Evolutionary conservation across 92 coral and sea anemone genomes (phyloP).

Genomic region (Phenganax stokvisi): DNA sequence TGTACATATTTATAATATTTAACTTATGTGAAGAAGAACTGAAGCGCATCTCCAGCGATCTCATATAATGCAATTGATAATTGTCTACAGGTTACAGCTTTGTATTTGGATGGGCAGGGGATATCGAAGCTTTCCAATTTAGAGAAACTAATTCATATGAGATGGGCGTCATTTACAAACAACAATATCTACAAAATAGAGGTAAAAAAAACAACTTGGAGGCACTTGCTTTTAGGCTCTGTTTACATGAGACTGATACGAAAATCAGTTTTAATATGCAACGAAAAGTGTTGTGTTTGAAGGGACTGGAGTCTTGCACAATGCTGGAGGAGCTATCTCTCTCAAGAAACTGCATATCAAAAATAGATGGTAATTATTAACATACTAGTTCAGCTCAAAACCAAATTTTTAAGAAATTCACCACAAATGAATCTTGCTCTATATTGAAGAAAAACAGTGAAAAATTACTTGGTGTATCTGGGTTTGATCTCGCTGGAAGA

Average conservation of each 20-base stretch:
- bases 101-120: conserved; percentile 76
- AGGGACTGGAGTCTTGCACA: conserved; percentile 77
- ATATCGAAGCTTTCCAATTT: conserved; percentile 83
- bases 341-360: conserved; percentile 78
- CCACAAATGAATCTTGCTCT: too few species aligned
- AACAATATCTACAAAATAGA: conserved; percentile 88
- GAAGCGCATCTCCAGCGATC: not conserved
- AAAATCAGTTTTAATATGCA: not conserved
- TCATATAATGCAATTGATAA: not conserved
- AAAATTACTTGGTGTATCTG: too few species aligned
- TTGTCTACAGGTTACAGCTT: conserved; percentile 64
- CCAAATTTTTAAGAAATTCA: too few species aligned
- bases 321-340: conserved; percentile 74
- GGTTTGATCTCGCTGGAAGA: too few species aligned
- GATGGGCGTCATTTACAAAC: conserved; percentile 87
- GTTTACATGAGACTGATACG: not conserved
- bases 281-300: not conserved
- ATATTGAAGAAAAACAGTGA: too few species aligned
- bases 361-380: conserved; percentile 68
- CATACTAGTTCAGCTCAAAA: too few species aligned
- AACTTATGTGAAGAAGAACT: too few species aligned
- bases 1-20: too few species aligned
- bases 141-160: conserved; percentile 72
- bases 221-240: not conserved
- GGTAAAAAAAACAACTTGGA: conserved; percentile 29